Evolutionary conservation across 2,888 invertebrate genomes (phyloP).

Genomic region (Heliconius cydno): DNA sequence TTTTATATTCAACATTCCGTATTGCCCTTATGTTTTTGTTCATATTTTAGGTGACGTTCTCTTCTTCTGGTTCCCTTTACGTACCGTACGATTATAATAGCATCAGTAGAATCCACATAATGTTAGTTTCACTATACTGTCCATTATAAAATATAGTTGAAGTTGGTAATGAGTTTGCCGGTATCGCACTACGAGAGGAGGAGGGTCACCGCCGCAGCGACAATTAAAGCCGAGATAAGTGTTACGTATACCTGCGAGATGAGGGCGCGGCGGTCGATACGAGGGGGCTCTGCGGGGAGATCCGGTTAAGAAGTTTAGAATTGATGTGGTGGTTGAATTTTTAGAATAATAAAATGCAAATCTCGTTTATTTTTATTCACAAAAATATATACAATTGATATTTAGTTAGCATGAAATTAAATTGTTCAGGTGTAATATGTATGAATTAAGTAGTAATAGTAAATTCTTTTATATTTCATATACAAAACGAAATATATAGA

Average conservation of each 20-base stretch:
- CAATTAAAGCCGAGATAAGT: conserved; percentile 83
- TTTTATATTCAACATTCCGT: background rate
- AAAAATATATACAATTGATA: background rate
- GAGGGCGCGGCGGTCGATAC: conserved; percentile 81
- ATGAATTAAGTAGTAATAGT: background rate
- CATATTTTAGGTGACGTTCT: background rate
- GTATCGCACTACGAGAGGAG: conserved; percentile 25
- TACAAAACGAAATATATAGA: background rate
- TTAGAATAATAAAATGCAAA: conserved; percentile 7
- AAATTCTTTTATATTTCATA: background rate
- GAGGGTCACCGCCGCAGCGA: conserved; percentile 58
- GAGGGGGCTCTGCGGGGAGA: conserved; percentile 60
- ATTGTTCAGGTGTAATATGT: background rate
- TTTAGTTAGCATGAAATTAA: background rate
- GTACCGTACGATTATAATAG: background rate
- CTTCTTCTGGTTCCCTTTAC: background rate
- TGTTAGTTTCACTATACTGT: background rate
- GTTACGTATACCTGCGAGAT: conserved; percentile 82
- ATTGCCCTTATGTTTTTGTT: no score
- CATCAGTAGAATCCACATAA: background rate
- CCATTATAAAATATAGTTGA: conserved; percentile 17
- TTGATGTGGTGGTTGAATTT: conserved; percentile 17
- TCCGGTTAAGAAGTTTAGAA: conserved; percentile 73
- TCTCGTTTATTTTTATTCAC: background rate
- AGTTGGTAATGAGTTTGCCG: conserved; percentile 30